Evolutionary conservation across 2,888 invertebrate genomes (phyloP), one percentile per base, ranked within the genome.

Genomic region (Oxytorus armatus): DNA sequence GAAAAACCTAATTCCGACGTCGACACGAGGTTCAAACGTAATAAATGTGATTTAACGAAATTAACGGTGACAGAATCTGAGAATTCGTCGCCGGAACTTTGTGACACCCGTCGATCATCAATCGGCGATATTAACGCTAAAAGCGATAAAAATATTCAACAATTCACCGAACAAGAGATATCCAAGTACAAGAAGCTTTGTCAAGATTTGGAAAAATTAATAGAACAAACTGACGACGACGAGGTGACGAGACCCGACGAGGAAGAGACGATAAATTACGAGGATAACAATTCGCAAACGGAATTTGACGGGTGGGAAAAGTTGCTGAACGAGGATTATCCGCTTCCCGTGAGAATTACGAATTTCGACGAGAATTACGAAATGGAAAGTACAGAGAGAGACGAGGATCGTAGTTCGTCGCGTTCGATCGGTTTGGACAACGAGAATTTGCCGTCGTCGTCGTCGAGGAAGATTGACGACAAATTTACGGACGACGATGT

Each of bases 121-220:
- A 65, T 7, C 8, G 65, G 51, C 74, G 79, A 75, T 3, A 1
- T 25, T 21, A 29, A 36, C 25, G 11, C 7, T 21, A 11, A 21
- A 29, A 47, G 5, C n/a, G 33, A 75, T 3, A 59, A 75, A 23
- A 55, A 65, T 7, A 81, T 66, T 61, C 65, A 53, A 55, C 83
- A 82, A 49, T 77, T 85, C 11, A 85, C 85, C 10, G 90, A 89
- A 51, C 83, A 87, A 7, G 90, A 90, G 72, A 85, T 90, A 10
- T 87, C 86, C 5, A 86, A 89, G 14, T 90, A 90, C 68, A 86
- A 84, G 23, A 85, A 88, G 39, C 84, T 90, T n/a, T 90, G 90
- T 69, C 87, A 87, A 78, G 89, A 90, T 81, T 81, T 90, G 55
- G 90, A 90, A 63, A 87, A 88, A 72, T 83, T 90, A 18, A 88